These are phyloP conservation scores for Sebastiscus tertius DNA, from an alignment of 2,797 vertebrate genomes.

Conservation along the genomic window DNA sequence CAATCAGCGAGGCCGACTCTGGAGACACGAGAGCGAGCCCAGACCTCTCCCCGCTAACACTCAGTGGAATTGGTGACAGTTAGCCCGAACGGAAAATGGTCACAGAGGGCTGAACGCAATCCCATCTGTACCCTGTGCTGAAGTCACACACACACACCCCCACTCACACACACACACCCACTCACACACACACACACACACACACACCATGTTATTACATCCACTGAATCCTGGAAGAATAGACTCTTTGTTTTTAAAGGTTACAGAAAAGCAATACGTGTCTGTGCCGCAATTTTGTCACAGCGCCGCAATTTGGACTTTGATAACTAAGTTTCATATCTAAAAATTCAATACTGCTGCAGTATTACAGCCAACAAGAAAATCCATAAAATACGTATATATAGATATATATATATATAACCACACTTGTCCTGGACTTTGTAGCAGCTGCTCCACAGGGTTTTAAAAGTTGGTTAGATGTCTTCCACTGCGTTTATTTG, in stretches of 20 bases:
- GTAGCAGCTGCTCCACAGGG: not conserved
- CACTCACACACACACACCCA: slow-evolving; percentile 8
- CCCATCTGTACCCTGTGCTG: slow-evolving; percentile 26
- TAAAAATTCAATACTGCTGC: slow-evolving; percentile 19
- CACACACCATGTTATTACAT: slow-evolving; percentile 17
- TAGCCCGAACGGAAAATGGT: slow-evolving; percentile 50
- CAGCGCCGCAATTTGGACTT: slow-evolving; percentile 10
- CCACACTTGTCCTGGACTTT: not conserved
- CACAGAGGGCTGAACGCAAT: slow-evolving; percentile 35
- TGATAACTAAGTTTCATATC: slow-evolving; percentile 46
- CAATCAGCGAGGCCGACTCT: slow-evolving; percentile 47
- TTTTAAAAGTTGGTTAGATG: not conserved
- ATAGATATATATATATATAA: not conserved
- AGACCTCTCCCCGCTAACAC: slow-evolving; percentile 13
- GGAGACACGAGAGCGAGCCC: slow-evolving; percentile 40
- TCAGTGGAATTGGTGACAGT: slow-evolving; percentile 51
- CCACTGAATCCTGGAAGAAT: slow-evolving; percentile 18
- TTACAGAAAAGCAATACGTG: slow-evolving; percentile 42
- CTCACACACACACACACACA: slow-evolving; percentile 2
- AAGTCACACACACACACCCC: slow-evolving; percentile 1
- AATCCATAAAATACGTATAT: not conserved
- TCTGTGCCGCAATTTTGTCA: slow-evolving; percentile 24
- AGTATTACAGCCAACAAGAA: slow-evolving; percentile 10
- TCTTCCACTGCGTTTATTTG: not conserved
- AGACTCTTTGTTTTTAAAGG: slow-evolving; percentile 43